Conservation (phyloP, 1,140 invertebrate species). For the Drosophila parvula region DNA sequence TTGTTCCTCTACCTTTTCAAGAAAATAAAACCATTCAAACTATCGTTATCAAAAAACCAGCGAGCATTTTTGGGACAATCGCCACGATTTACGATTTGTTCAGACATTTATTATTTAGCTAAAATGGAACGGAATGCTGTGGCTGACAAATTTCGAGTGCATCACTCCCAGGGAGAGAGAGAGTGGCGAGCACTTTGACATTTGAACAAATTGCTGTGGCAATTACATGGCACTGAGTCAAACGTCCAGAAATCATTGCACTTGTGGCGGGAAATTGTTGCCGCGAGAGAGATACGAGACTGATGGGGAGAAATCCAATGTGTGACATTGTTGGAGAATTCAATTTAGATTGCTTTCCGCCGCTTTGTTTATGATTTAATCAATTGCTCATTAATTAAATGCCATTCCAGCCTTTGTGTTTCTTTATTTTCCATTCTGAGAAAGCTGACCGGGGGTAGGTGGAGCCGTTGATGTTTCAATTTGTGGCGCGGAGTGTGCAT, state of each 20-base stretch:
- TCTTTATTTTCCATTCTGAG: slow-evolving; percentile 3
- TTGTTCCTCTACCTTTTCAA: not conserved
- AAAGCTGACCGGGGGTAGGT: slow-evolving; percentile 7
- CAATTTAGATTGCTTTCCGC: slow-evolving; percentile 55
- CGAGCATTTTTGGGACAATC: slow-evolving; percentile 6
- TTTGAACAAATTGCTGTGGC: slow-evolving; percentile 73
- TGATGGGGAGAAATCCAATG: slow-evolving; percentile 25
- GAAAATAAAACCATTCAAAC: not conserved
- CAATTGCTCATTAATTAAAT: slow-evolving; percentile 81
- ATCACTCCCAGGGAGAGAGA: slow-evolving; percentile 19
- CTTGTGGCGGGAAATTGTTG: slow-evolving; percentile 46
- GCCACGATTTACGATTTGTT: slow-evolving; percentile 3
- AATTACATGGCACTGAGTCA: slow-evolving; percentile 68
- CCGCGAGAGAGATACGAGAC: slow-evolving; percentile 16
- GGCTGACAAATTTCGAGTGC: slow-evolving; percentile 59
- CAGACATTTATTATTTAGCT: slow-evolving; percentile 36
- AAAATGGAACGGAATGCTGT: slow-evolving; percentile 2
- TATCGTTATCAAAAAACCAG: not conserved
- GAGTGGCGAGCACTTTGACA: slow-evolving; percentile 50
- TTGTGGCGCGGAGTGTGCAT: slow-evolving; percentile 40
- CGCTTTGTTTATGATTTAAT: slow-evolving; percentile 79
- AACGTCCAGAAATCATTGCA: slow-evolving; percentile 70
- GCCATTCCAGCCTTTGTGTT: slow-evolving; percentile 25
- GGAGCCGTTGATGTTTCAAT: slow-evolving; percentile 61
- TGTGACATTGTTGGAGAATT: slow-evolving; percentile 38